Evolutionary conservation across 2,113 vertebrate species (phyloP).

Genomic region (Carassius gibelio): DNA sequence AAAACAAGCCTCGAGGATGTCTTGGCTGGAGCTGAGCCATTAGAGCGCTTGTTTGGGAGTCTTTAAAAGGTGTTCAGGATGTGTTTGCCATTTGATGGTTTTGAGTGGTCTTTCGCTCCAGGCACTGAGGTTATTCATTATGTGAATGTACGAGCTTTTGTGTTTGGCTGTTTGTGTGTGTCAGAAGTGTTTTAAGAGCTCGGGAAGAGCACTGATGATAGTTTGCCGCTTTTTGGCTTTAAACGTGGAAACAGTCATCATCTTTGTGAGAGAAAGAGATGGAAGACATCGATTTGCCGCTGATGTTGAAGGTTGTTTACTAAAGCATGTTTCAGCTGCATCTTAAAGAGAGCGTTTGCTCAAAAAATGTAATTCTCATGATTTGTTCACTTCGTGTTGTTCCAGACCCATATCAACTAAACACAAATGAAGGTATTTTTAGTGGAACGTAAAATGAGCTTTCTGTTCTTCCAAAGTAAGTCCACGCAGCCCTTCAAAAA

Average conservation of each 20-base stretch:
- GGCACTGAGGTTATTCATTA: neutral
- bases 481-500: no score
- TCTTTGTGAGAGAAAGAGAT: neutral
- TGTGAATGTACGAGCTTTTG: neutral
- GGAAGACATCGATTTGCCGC: neutral
- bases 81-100: neutral
- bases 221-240: neutral
- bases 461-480: no score
- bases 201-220: neutral
- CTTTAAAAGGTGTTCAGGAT: neutral
- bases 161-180: neutral
- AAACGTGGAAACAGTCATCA: neutral
- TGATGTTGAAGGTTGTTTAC: neutral
- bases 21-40: neutral
- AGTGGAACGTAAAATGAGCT: neutral
- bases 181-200: constrained; percentile 2
- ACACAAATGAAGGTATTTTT: neutral
- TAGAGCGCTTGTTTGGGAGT: neutral
- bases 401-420: neutral
- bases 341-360: neutral
- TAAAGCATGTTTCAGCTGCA: neutral
- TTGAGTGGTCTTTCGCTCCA: constrained; percentile 1
- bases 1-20: neutral
- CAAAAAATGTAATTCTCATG: neutral
- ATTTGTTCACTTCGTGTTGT: neutral